Percentiles rank a stretch among this genome's conserved stretches.
Evolutionary conservation across 2,113 vertebrate genomes (phyloP).

Genomic region (Psilopsiagon aymara): DNA sequence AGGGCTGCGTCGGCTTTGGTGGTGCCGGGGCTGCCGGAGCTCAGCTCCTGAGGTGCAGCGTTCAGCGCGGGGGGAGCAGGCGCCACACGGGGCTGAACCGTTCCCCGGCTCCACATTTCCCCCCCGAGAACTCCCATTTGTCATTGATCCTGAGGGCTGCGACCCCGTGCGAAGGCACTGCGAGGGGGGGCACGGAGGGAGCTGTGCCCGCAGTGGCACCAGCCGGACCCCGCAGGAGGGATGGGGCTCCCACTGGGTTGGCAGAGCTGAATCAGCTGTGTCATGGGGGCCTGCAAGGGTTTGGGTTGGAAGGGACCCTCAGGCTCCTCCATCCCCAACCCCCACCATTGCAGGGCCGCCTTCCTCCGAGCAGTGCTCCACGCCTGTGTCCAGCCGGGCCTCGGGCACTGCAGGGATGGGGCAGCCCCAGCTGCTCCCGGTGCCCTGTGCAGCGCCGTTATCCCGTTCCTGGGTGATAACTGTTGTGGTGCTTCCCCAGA

Average conservation of each 20-base stretch:
- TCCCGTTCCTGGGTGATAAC: no score
- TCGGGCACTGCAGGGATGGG: not conserved
- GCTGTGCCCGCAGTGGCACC: not conserved
- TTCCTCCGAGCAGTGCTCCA: accelerated
- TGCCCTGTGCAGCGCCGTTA: not conserved
- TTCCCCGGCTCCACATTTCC: not conserved
- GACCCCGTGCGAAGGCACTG: no score
- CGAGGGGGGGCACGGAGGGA: no score
- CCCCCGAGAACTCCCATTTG: not conserved
- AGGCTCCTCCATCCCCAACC: not conserved
- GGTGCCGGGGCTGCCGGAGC: not conserved
- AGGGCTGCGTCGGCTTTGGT: not conserved
- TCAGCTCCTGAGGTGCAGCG: accelerated
- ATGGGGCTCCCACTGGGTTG: no score
- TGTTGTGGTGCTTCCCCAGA: conserved; percentile 69
- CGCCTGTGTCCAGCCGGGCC: accelerated
- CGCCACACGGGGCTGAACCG: no score
- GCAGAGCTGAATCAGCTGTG: not conserved
- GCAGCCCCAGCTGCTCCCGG: not conserved
- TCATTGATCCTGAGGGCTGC: no score
- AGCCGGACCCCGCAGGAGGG: no score
- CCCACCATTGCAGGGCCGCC: not conserved
- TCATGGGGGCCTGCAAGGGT: not conserved
- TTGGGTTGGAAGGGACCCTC: not conserved
- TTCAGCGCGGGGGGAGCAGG: not conserved